Base-by-base conservation (phyloP, 2,888 invertebrate species). In the Amorpha juglandis region DNA sequence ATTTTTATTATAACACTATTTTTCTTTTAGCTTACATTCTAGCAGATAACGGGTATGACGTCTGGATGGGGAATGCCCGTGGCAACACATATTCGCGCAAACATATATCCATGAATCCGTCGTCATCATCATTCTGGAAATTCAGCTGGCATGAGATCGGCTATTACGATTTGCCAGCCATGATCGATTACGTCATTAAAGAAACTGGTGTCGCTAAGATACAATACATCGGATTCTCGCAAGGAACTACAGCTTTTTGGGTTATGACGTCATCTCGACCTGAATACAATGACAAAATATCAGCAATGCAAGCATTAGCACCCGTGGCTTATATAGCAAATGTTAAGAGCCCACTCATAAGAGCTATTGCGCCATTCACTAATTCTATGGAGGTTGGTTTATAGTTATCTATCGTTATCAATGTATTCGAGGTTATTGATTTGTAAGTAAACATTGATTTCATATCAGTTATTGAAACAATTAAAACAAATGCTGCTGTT, bases 61-160 rank as follows among this genome's bases (percentile, higher is more conserved):
- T 96, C 0, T 98, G 98, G 98, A 86, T 98, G 86, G 97, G 97
- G 8, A 98, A 98, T 84, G 95, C 95, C 9, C 91, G 98, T 67
- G 98, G 98, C 0, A 98, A 98, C 85, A 95, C 95, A 0, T 97
- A 97, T 83, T 96, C 96, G 7, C 93, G 93, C 63, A 93, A 89
- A 1, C 97, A 97, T 78, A 83, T 94, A 2, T 76, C 80, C 6
- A 58, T 89, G 1, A 87, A 84, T 55, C 87, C 92, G 0, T 71
- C 83, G 48, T 91, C 81, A 0, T 82, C 88, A 4, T 74, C 83
- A 0, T 94, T 89, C 74, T 94, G 94, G 94, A 85, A 88, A 68
- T 94, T 89, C 82, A 96, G 96, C 74, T 97, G 95, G 95, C 95
- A 97, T 80, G 96, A 97, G 78, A 96, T 97, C 84, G 97, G 96